phyloP scores from a whole-genome alignment of 1,140 invertebrate genomes.

The Neoseiulus cucumeris region DNA sequence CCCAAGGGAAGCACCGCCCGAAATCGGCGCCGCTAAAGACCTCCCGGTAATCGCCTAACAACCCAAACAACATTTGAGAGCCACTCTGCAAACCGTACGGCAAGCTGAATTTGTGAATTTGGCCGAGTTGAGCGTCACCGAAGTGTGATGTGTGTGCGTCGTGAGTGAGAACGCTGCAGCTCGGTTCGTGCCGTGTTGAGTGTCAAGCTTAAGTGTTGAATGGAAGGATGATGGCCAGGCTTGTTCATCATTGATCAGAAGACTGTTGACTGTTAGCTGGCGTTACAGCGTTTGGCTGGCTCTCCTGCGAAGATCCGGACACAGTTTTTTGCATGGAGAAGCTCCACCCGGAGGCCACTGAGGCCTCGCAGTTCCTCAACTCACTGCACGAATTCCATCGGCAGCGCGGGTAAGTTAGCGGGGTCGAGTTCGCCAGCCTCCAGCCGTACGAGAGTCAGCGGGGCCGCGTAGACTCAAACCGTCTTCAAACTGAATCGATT shows the following conservation, averaged over 20 bases:
- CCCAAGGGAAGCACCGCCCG: too few relatives aligned
- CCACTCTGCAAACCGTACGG: not conserved
- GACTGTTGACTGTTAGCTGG: too few relatives aligned
- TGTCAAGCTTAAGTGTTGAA: too few relatives aligned
- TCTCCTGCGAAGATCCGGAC: too few relatives aligned
- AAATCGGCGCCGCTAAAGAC: conserved; percentile 2
- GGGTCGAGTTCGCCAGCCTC: not conserved
- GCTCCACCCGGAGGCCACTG: conserved; percentile 9
- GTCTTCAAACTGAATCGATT: not conserved
- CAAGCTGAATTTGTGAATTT: too few relatives aligned
- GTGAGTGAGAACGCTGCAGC: too few relatives aligned
- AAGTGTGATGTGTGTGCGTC: too few relatives aligned
- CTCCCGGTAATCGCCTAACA: not conserved
- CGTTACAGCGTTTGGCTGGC: too few relatives aligned
- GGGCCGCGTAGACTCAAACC: not conserved
- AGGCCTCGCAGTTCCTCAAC: conserved; percentile 9
- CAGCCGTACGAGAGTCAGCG: not conserved
- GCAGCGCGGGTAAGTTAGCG: not conserved
- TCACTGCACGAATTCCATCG: conserved; percentile 2
- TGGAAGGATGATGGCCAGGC: too few relatives aligned
- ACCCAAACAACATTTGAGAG: conserved; percentile 11
- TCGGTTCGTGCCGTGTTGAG: too few relatives aligned
- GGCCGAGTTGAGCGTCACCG: too few relatives aligned
- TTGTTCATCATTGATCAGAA: too few relatives aligned
- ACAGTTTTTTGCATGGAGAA: not conserved